These are phyloP conservation scores for Coturnix japonica DNA, from an alignment of 2,113 vertebrate species.

Conservation along the genomic window DNA sequence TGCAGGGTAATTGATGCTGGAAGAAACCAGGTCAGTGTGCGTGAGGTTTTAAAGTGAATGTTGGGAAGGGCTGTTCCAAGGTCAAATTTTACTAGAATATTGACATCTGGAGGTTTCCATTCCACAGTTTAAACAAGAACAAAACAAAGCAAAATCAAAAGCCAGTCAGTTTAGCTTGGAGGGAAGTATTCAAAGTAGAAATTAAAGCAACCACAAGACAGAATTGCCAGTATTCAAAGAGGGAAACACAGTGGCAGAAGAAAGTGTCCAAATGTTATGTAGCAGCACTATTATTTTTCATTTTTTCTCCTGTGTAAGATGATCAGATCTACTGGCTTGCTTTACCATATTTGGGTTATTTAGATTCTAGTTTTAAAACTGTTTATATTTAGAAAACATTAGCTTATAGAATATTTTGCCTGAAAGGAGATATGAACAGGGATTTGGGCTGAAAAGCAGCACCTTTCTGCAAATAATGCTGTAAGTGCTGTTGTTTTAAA, in stretches of 20 bases:
- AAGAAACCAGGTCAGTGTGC: neutral
- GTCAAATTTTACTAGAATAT: constrained; percentile 49
- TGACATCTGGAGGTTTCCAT: constrained; percentile 64
- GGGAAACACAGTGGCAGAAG: constrained; percentile 16
- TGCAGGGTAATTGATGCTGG: neutral
- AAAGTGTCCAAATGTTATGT: neutral
- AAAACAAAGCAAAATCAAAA: constrained; percentile 60
- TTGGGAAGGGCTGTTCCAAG: constrained; percentile 3
- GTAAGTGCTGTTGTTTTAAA: neutral
- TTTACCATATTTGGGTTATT: neutral
- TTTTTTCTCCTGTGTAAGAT: neutral
- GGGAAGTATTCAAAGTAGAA: constrained; percentile 59
- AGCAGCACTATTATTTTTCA: neutral
- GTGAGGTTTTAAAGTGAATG: constrained; percentile 27
- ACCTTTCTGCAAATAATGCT: neutral
- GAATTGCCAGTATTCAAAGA: constrained; percentile 37
- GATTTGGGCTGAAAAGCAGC: neutral
- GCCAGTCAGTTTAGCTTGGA: constrained; percentile 44
- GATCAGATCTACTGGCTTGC: neutral
- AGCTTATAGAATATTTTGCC: neutral
- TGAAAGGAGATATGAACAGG: neutral
- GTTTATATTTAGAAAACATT: neutral
- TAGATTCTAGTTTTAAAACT: neutral
- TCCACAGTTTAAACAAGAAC: constrained; percentile 33
- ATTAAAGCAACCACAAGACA: constrained; percentile 56